A percentile compares a stretch with the other conserved stretches of the same genome.
Conservation (phyloP, 2,888 invertebrate genomes). For the Ecliptopera silaceata region DNA sequence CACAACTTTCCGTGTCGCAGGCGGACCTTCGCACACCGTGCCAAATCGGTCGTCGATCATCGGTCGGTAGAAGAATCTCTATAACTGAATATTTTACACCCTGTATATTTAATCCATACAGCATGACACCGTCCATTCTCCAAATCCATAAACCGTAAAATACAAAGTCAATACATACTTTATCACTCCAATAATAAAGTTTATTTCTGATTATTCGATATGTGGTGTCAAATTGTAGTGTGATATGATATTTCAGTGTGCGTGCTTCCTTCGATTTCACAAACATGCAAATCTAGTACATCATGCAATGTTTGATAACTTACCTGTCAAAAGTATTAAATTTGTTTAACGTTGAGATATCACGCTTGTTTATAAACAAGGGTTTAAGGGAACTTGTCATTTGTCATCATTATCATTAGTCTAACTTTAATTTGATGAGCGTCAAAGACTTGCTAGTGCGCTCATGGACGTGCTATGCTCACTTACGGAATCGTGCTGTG, state of each 20-base stretch:
- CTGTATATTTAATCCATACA: too few relatives aligned
- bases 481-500: too few relatives aligned
- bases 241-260: slow-evolving; percentile 72
- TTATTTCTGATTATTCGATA: slow-evolving; percentile 47
- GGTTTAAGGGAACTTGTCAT: neutral
- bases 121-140: neutral
- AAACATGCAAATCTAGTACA: slow-evolving; percentile 47
- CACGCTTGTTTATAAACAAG: slow-evolving; percentile 7
- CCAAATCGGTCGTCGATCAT: too few relatives aligned
- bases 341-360: slow-evolving; percentile 50
- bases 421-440: too few relatives aligned
- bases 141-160: slow-evolving; percentile 4
- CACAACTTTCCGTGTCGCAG: too few relatives aligned
- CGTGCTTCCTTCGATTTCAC: slow-evolving; percentile 66
- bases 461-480: too few relatives aligned
- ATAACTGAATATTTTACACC: too few relatives aligned
- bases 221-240: slow-evolving; percentile 72
- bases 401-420: neutral
- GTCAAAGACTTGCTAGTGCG: too few relatives aligned
- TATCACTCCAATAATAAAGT: slow-evolving; percentile 42
- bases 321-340: slow-evolving; percentile 65
- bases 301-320: slow-evolving; percentile 61
- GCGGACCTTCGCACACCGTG: too few relatives aligned
- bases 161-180: slow-evolving; percentile 4
- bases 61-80: too few relatives aligned